phyloP scores from a whole-genome alignment of 2,888 invertebrate genomes.

The Dryomyza anilis region DNA sequence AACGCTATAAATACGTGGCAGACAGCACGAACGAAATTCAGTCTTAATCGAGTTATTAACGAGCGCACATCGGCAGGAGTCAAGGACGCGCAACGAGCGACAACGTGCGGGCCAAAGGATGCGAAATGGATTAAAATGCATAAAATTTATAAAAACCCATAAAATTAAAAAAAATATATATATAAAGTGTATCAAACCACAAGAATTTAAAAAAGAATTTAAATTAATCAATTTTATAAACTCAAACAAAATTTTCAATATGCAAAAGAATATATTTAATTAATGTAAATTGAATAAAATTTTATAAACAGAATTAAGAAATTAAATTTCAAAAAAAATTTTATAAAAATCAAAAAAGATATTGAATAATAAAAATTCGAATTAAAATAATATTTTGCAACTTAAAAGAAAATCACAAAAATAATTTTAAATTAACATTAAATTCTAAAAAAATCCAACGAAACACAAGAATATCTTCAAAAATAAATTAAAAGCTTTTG shows the following conservation, averaged over 20 bases:
- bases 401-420: neutral
- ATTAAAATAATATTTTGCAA: neutral
- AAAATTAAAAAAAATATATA: constrained; percentile 14
- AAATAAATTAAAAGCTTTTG: neutral
- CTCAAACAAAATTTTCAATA: neutral
- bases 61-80: constrained; percentile 36
- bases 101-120: too few species aligned
- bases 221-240: constrained; percentile 4
- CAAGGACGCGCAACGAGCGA: neutral
- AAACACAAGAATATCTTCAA: neutral
- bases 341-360: neutral
- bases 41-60: constrained; percentile 56
- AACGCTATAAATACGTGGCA: constrained; percentile 58
- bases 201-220: neutral
- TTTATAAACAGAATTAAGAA: neutral
- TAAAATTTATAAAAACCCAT: too few species aligned
- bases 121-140: too few species aligned
- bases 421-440: neutral
- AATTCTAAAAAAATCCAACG: neutral
- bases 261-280: neutral
- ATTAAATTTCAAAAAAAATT: neutral
- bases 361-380: neutral
- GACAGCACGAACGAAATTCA: constrained; percentile 54
- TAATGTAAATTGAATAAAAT: constrained; percentile 5
- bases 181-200: neutral